These are phyloP conservation scores for Pagrus major DNA, from an alignment of 2,113 vertebrate species.

Conservation along the genomic window DNA sequence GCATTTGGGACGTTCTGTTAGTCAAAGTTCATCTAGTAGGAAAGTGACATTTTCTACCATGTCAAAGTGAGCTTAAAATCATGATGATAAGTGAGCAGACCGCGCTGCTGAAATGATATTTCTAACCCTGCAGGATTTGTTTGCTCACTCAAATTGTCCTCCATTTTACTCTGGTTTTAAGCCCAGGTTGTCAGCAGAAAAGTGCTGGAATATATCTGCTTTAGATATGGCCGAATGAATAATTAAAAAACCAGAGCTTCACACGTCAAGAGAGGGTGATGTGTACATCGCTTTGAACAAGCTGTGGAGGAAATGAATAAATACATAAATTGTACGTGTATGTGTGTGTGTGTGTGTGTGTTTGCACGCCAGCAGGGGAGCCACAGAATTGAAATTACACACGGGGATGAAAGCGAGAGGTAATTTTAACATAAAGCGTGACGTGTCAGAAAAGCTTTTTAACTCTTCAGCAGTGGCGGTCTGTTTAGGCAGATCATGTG, in stretches of 20 bases:
- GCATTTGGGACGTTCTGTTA: constrained; percentile 24
- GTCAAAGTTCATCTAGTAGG: constrained; percentile 36
- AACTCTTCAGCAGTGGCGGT: constrained; percentile 14
- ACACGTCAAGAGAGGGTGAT: constrained; percentile 70
- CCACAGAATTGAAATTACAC: constrained; percentile 72
- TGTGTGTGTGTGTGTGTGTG: constrained; percentile 26
- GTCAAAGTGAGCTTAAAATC: constrained; percentile 40
- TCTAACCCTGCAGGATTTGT: constrained; percentile 34
- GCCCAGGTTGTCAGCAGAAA: constrained; percentile 69
- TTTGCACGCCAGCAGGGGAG: constrained; percentile 41
- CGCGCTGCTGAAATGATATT: constrained; percentile 42
- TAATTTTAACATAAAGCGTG: constrained; percentile 69
- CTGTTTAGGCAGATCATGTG: constrained; percentile 43
- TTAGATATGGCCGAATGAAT: constrained; percentile 77
- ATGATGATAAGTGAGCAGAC: constrained; percentile 44
- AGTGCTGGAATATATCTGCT: constrained; percentile 67
- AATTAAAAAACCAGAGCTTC: constrained; percentile 77
- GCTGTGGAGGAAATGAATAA: constrained; percentile 75
- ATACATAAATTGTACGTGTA: constrained; percentile 72
- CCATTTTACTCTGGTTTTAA: constrained; percentile 51
- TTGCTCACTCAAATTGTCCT: constrained; percentile 57
- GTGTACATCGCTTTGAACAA: constrained; percentile 77
- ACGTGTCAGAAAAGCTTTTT: constrained; percentile 60
- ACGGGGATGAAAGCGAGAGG: constrained; percentile 63
- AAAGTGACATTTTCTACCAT: constrained; percentile 45